Percentiles rank a stretch among this genome's conserved stretches.
Evolutionary conservation across 2,888 invertebrate genomes (phyloP).

Genomic region (Ephialtes manifestator): DNA sequence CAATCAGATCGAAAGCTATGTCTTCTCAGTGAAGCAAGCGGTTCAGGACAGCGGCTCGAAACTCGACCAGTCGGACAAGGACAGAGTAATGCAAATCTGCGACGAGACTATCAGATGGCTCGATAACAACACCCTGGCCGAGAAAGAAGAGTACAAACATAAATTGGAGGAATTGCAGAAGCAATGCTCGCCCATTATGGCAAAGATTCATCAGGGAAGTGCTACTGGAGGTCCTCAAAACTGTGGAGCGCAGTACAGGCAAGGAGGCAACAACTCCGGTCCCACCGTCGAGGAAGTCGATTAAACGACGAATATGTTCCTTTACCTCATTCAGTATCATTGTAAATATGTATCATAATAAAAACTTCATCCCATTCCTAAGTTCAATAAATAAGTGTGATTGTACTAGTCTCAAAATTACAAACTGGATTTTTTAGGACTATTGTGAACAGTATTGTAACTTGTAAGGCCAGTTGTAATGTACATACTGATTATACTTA

Average conservation of each 20-base stretch:
- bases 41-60: constrained; percentile 89
- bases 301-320: constrained; percentile 77
- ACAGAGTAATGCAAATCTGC: constrained; percentile 86
- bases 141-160: constrained; percentile 89
- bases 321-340: constrained; percentile 8
- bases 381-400: neutral
- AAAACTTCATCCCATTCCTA: neutral
- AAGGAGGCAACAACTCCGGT: constrained; percentile 76
- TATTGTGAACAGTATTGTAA: neutral
- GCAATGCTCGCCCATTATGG: constrained; percentile 86
- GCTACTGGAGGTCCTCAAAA: constrained; percentile 59
- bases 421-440: neutral
- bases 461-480: neutral
- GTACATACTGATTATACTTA: neutral
- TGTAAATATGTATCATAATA: neutral
- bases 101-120: constrained; percentile 91
- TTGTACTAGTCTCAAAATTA: neutral
- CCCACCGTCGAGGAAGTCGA: constrained; percentile 87
- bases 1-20: constrained; percentile 91
- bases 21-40: constrained; percentile 90
- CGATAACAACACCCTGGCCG: constrained; percentile 90
- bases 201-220: constrained; percentile 78
- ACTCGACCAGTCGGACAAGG: constrained; percentile 86
- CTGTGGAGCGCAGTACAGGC: constrained; percentile 65
- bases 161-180: constrained; percentile 88